Evolutionary conservation across 1,140 invertebrate genomes (phyloP).

Genomic region (Bombyx mandarina): DNA sequence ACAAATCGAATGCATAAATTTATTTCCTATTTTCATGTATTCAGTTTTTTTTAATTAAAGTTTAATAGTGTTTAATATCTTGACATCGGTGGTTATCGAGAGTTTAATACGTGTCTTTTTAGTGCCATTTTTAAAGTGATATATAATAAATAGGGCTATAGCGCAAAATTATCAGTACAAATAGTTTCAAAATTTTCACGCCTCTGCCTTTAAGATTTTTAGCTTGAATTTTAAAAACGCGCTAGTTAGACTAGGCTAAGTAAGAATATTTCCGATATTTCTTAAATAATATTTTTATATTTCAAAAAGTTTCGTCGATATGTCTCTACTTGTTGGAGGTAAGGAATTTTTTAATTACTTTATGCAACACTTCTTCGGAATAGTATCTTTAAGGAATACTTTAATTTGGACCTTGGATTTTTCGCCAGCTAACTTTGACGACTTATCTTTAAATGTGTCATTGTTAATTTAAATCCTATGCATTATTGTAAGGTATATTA

Average conservation of each 20-base stretch:
- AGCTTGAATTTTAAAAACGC: slow-evolving; percentile 17
- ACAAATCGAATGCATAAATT: slow-evolving; percentile 21
- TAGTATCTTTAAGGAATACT: no score
- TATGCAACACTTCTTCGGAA: no score
- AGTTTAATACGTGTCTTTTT: slow-evolving; percentile 61
- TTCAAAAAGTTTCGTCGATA: slow-evolving; percentile 29
- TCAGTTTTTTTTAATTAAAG: slow-evolving; percentile 31
- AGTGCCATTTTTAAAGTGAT: slow-evolving; percentile 57
- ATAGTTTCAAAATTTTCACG: slow-evolving; percentile 47
- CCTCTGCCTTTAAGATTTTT: slow-evolving; percentile 55
- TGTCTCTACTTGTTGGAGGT: slow-evolving; percentile 65
- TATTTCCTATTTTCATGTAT: slow-evolving; percentile 40
- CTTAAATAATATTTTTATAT: slow-evolving; percentile 11
- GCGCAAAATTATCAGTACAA: slow-evolving; percentile 55
- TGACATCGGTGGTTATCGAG: slow-evolving; percentile 8
- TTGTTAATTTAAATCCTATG: no score
- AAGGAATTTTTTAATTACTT: slow-evolving; percentile 23
- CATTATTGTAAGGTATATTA: no score
- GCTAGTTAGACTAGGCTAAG: slow-evolving; percentile 33
- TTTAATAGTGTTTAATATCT: slow-evolving; percentile 8
- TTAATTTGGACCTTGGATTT: no score
- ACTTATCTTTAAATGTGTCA: no score
- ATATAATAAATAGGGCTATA: slow-evolving; percentile 33
- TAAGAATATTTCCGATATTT: no score
- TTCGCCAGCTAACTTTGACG: no score